Evolutionary conservation across 2,888 invertebrate species (phyloP).

Genomic region (Phengaris alcon): DNA sequence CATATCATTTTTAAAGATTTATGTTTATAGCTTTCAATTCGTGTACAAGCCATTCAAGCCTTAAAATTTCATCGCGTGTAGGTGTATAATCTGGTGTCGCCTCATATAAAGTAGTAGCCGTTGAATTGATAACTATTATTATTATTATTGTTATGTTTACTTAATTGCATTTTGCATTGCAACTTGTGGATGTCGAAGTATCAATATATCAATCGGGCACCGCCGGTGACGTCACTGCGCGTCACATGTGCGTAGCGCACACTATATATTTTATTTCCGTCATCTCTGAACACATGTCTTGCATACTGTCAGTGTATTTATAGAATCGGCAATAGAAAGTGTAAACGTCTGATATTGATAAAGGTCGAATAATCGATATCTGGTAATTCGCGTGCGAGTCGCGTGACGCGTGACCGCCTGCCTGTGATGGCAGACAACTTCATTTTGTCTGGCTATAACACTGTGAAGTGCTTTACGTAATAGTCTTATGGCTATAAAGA

Average conservation of each 20-base stretch:
- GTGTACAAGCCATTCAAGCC: too few species aligned
- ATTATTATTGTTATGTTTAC: background rate
- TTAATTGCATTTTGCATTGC: background rate
- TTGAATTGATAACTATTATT: background rate
- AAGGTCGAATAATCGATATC: conserved; percentile 24
- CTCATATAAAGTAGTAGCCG: too few species aligned
- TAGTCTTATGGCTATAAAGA: background rate
- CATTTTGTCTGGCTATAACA: background rate
- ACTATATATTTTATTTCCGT: conserved; percentile 51
- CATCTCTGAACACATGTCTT: conserved; percentile 65
- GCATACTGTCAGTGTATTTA: conserved; percentile 61
- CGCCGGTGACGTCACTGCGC: conserved; percentile 59
- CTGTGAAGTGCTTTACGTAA: background rate
- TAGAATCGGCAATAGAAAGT: conserved; percentile 58
- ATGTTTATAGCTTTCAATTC: too few species aligned
- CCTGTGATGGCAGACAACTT: background rate
- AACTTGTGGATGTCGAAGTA: conserved; percentile 16
- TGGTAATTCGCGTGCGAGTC: conserved; percentile 24
- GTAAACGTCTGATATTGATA: conserved; percentile 24
- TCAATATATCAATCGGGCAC: conserved; percentile 36
- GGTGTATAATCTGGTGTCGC: too few species aligned
- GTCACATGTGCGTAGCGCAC: conserved; percentile 65
- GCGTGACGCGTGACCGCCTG: conserved; percentile 15
- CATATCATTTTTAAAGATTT: too few species aligned
- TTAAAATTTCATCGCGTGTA: too few species aligned